Percentiles rank a stretch among this genome's conserved stretches.
Conservation (phyloP, 2,113 vertebrate species). For the Naja naja region DNA sequence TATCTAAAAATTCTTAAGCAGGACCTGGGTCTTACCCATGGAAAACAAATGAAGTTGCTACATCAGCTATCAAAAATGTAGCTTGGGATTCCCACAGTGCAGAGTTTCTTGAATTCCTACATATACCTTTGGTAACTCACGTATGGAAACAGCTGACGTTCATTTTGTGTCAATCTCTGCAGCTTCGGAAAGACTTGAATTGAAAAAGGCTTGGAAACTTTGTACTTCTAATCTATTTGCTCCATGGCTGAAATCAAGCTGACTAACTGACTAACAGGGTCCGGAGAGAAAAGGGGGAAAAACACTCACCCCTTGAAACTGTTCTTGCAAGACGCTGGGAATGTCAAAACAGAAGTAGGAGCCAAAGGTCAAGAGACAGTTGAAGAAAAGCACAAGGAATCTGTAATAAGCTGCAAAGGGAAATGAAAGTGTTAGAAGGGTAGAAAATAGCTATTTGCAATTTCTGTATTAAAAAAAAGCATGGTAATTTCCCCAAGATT, state of each 20-base stretch:
- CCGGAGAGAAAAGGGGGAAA: not conserved
- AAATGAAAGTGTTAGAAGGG: not conserved
- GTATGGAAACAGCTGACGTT: not conserved
- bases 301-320: conserved; percentile 77
- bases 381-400: conserved; percentile 80
- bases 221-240: fast-evolving
- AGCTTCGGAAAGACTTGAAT: fast-evolving
- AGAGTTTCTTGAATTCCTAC: not conserved
- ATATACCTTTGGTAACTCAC: not conserved
- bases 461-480: not conserved
- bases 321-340: conserved; percentile 79
- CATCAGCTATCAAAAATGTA: not conserved
- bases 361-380: conserved; percentile 78
- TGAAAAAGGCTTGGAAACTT: fast-evolving
- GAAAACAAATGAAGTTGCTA: not conserved
- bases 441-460: not conserved
- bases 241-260: fast-evolving
- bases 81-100: not conserved
- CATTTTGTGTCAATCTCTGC: not conserved
- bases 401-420: conserved; percentile 61
- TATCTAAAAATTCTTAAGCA: not conserved
- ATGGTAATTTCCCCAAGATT: not conserved
- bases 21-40: not conserved
- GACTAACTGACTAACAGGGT: fast-evolving
- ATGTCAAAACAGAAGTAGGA: conserved; percentile 83